These are phyloP conservation scores for Cygnus atratus DNA, from an alignment of 2,113 vertebrate genomes.

Conservation along the genomic window DNA sequence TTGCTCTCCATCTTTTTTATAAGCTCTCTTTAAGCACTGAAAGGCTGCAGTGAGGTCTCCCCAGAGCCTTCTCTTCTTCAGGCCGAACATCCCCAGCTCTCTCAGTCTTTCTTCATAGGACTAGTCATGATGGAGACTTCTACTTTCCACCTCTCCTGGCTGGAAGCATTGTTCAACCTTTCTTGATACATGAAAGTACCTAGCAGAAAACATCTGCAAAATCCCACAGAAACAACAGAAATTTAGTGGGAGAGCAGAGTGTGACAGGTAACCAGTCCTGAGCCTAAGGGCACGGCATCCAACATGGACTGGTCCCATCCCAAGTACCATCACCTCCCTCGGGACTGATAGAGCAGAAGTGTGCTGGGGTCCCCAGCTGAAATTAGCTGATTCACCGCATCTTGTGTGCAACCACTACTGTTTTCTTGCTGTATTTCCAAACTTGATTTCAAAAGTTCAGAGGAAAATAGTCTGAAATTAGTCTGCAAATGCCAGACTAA, in stretches of 20 bases:
- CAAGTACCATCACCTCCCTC: background rate
- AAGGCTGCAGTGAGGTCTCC: too few species aligned
- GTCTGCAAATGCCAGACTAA: slow-evolving; percentile 7
- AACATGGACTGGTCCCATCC: rapidly evolving
- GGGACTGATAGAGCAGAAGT: background rate
- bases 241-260: background rate
- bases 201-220: background rate
- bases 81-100: too few species aligned
- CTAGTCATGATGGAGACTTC: background rate
- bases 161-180: background rate
- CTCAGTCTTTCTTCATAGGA: too few species aligned
- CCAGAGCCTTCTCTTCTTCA: too few species aligned
- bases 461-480: background rate
- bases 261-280: background rate
- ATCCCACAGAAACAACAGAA: background rate
- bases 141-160: background rate
- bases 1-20: too few species aligned
- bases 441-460: slow-evolving; percentile 1
- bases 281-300: rapidly evolving
- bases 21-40: too few species aligned
- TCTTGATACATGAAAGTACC: background rate
- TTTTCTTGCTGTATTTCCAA: background rate
- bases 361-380: background rate
- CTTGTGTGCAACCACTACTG: background rate
- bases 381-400: background rate